Evolutionary conservation across 2,888 invertebrate genomes (phyloP).

Genomic region (Syrista parreyssii): DNA sequence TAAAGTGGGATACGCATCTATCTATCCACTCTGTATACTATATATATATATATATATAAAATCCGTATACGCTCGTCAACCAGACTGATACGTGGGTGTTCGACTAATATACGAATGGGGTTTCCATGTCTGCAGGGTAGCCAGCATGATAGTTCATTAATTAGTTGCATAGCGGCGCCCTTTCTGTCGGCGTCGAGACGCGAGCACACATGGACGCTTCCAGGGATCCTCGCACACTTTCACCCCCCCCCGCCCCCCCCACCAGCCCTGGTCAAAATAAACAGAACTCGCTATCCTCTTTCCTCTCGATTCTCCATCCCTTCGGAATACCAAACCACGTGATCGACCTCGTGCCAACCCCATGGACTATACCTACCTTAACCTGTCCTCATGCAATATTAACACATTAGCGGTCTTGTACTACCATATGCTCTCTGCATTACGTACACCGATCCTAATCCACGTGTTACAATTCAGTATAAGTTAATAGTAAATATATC

Average conservation of each 20-base stretch:
- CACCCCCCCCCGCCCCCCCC: conserved; percentile 13
- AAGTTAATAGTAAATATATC: background rate
- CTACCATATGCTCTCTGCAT: background rate
- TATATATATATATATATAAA: background rate
- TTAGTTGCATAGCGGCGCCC: conserved; percentile 32
- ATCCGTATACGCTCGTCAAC: background rate
- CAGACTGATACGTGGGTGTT: conserved; percentile 5
- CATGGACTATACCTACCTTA: conserved; percentile 9
- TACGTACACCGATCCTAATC: background rate
- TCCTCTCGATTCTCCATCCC: conserved; percentile 12
- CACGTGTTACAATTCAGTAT: background rate
- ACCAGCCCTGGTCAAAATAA: conserved; percentile 30
- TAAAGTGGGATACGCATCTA: background rate
- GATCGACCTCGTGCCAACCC: background rate
- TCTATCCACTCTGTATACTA: background rate
- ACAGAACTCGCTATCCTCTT: conserved; percentile 16
- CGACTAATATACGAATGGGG: conserved; percentile 47
- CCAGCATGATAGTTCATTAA: conserved; percentile 28
- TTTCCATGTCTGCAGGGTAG: conserved; percentile 42
- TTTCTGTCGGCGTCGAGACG: conserved; percentile 24
- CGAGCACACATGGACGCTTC: conserved; percentile 20
- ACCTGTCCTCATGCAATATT: conserved; percentile 11
- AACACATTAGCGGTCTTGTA: conserved; percentile 17
- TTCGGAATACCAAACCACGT: background rate
- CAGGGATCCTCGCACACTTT: conserved; percentile 20